Percentiles rank a stretch among this genome's conserved stretches.
Conservation (phyloP, 2,888 invertebrate genomes). For the Aphodius granarius region DNA sequence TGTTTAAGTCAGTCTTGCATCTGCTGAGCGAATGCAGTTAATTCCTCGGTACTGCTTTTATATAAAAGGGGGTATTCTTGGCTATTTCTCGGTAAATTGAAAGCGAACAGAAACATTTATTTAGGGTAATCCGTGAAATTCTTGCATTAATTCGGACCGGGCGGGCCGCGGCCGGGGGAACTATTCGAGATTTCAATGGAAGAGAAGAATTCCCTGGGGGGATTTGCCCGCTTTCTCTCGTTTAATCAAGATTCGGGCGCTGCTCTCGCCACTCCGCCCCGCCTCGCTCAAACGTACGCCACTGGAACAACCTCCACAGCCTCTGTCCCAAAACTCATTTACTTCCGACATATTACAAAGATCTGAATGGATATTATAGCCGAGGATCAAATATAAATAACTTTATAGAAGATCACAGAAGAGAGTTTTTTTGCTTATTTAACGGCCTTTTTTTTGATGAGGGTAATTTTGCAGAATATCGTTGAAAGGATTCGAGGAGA, state of each 20-base stretch:
- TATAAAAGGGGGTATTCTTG: neutral
- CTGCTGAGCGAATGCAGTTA: neutral
- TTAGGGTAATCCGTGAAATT: slow-evolving; percentile 15
- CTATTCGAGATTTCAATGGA: slow-evolving; percentile 12
- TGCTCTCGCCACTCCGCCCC: neutral
- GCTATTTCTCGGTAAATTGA: neutral
- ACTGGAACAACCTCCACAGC: neutral
- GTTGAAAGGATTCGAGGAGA: neutral
- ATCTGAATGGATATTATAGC: slow-evolving; percentile 7
- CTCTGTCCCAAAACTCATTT: slow-evolving; percentile 2
- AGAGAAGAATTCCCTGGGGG: slow-evolving; percentile 5
- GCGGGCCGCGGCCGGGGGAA: neutral
- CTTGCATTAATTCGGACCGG: slow-evolving; percentile 8
- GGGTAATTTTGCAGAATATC: neutral
- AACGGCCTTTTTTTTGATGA: neutral
- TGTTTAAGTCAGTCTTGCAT: neutral
- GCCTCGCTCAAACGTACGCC: neutral
- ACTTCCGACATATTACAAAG: slow-evolving; percentile 4
- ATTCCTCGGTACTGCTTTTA: neutral
- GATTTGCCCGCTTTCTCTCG: neutral
- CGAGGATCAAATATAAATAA: slow-evolving; percentile 3
- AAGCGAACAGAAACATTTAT: slow-evolving; percentile 11
- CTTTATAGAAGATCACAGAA: neutral
- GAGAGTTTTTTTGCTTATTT: neutral
- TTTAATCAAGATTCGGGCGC: slow-evolving; percentile 2